These are phyloP conservation scores for Cheilosia pagana DNA, from an alignment of 2,888 invertebrate genomes.

Conservation along the genomic window DNA sequence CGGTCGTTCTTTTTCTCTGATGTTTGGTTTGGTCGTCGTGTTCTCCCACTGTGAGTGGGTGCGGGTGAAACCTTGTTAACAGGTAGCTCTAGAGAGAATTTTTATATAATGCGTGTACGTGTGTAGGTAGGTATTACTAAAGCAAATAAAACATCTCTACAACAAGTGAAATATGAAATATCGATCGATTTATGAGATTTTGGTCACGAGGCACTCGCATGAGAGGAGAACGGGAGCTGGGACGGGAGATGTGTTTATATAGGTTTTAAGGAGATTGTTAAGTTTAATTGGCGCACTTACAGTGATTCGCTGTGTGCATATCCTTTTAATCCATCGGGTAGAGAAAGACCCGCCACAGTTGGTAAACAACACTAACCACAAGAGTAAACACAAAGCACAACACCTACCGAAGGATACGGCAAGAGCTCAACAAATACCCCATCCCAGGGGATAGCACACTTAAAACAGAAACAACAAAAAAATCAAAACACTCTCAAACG, in stretches of 20 bases:
- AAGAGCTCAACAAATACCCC: conserved; percentile 60
- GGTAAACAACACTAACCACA: conserved; percentile 49
- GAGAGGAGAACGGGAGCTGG: conserved; percentile 11
- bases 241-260: conserved; percentile 32
- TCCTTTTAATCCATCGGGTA: conserved; percentile 53
- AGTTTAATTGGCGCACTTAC: conserved; percentile 60
- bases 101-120: conserved; percentile 38
- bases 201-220: conserved; percentile 47
- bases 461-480: conserved; percentile 12
- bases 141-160: conserved; percentile 51
- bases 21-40: background rate
- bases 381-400: conserved; percentile 46
- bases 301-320: conserved; percentile 24
- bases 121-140: conserved; percentile 41
- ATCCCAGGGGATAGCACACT: conserved; percentile 13
- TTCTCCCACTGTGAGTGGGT: conserved; percentile 23
- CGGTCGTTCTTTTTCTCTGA: background rate
- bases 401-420: conserved; percentile 45
- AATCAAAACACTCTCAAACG: conserved; percentile 18
- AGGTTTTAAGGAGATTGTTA: background rate
- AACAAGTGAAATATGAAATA: conserved; percentile 61
- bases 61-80: conserved; percentile 51
- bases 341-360: conserved; percentile 15
- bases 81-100: conserved; percentile 57
- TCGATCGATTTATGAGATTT: conserved; percentile 71